A percentile compares a stretch with the other conserved stretches of the same genome.
Conservation (phyloP, 1,140 invertebrate genomes). For the Drosophila bocki region DNA sequence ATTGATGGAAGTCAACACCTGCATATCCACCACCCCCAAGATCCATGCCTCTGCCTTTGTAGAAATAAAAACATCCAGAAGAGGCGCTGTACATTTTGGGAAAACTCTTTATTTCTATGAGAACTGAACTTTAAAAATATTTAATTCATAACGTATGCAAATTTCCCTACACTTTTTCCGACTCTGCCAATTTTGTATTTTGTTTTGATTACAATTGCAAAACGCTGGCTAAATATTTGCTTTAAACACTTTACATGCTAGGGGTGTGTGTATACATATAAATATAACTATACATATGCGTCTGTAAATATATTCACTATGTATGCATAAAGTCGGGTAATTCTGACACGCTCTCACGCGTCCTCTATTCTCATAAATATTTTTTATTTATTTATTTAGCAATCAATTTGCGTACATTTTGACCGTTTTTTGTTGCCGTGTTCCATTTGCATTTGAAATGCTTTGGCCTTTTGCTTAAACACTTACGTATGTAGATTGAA, state of each 20-base stretch:
- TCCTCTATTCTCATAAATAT: constrained; percentile 50
- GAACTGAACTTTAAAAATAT: constrained; percentile 57
- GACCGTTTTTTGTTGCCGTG: constrained; percentile 9
- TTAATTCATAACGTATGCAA: constrained; percentile 63
- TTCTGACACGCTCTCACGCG: constrained; percentile 51
- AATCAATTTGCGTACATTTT: constrained; percentile 46
- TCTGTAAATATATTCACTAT: constrained; percentile 48
- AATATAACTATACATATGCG: constrained; percentile 46
- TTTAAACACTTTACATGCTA: constrained; percentile 42
- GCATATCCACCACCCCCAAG: not conserved
- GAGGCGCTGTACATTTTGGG: constrained; percentile 25
- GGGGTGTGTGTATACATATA: constrained; percentile 37
- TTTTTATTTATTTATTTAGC: constrained; percentile 47
- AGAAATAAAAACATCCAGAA: not conserved
- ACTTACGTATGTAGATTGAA: constrained; percentile 77
- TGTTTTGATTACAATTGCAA: constrained; percentile 43
- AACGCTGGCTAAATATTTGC: constrained; percentile 55
- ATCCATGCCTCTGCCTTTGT: not conserved
- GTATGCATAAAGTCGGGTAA: constrained; percentile 42
- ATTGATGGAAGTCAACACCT: constrained; percentile 32
- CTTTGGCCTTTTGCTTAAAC: constrained; percentile 76
- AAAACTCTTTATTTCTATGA: constrained; percentile 61
- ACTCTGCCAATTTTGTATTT: constrained; percentile 24
- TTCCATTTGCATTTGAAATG: constrained; percentile 71
- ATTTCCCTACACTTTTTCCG: constrained; percentile 30